Base-by-base conservation (phyloP, 2,113 vertebrate genomes). In the Lepus europaeus region DNA sequence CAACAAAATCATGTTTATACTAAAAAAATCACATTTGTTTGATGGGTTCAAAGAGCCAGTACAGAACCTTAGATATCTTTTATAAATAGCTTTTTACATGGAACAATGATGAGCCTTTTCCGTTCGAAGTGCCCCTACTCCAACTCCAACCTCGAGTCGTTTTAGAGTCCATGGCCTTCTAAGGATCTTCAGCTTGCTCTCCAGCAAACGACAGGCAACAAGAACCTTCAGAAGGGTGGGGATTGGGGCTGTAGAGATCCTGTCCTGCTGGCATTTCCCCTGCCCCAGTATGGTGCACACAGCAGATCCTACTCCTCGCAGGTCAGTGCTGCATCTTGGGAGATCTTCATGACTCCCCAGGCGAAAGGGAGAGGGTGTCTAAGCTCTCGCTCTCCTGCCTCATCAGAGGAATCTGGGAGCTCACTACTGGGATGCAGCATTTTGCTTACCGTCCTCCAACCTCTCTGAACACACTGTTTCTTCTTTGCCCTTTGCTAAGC, bases 1-100 rank as follows among this genome's bases (percentile, higher is more conserved):
- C 45, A 45, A 22, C 3, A 78, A 86, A 89, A 89, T 73, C 27
- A 36, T n/a, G 8, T 91, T 84, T 96, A 27, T 20, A 64, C 74
- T 92, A 70, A 90, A 45, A 45, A 84, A 87, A 83, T 59, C 64
- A 3, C 31, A 33, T 11, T 73, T 87, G 49, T 90, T 88, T 64
- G 16, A 33, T 90, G 59, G n/a, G 8, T 90, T 87, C 39, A 19
- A 73, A n/a, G 45, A 93, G 11, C 6, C 59, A n/a, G 20, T 29
- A 22, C 12, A 64, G 49, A 76, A 77, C 2, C 16, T 82, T 49
- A 27, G 56, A 13, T n/a, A 78, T 82, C 6, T 49, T 83, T n/a
- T 70, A 80, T 66, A 36, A 63, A 73, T 31, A 33, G 29, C 9
- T 82, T 82, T 91, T 77, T 31, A 39, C 29, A 36, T 49, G 78